Evolutionary conservation across 2,888 invertebrate species (phyloP), one percentile per base, ranked within the genome.

Genomic region (Philereme vetulata): DNA sequence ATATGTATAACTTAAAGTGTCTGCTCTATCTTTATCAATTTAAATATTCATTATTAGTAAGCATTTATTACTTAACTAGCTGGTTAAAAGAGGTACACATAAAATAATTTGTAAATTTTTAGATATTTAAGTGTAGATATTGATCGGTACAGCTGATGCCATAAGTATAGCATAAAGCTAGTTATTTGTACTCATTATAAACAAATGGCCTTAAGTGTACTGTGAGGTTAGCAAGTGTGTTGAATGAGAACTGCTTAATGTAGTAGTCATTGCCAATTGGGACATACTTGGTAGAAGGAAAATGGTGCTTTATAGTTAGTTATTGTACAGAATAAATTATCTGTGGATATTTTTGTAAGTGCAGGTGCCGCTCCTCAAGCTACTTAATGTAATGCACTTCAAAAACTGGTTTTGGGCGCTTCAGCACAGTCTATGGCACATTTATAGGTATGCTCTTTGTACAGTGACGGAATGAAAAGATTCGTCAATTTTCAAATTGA

Each of bases 221-320:
- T 80, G 74, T 80, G 75, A 77, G 74, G 69, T 72, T 74, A 67
- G 73, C 67, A 71, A 72, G 4, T 4, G 65, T 75, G 72, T 70
- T 72, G 64, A 68, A 70, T 69, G 60, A 62, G 45, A 56, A 60
- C 50, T 65, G 60, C 61, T 67, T 65, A 44, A 61, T 60, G 10
- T 54, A 52, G 55, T 60, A 75, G 74, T 75, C 77, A 77, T 79
- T 81, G 80, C 82, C 80, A 82, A 80, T 77, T 72, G 70, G 74
- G 70, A 76, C 51, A 71, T 74, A 74, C 74, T 77, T 84, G 78
- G 78, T 84, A 82, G 82, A 85, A 86, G 86, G 82, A 86, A 84
- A 83, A 89, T 90, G 92, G 92, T 92, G 92, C 92, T 92, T 90
- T 78, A 88, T 89, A 90, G 89, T 88, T 91, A 91, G 90, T 85